Base-by-base conservation (phyloP, 2,888 invertebrate genomes). In the Dasypogon diadema region DNA sequence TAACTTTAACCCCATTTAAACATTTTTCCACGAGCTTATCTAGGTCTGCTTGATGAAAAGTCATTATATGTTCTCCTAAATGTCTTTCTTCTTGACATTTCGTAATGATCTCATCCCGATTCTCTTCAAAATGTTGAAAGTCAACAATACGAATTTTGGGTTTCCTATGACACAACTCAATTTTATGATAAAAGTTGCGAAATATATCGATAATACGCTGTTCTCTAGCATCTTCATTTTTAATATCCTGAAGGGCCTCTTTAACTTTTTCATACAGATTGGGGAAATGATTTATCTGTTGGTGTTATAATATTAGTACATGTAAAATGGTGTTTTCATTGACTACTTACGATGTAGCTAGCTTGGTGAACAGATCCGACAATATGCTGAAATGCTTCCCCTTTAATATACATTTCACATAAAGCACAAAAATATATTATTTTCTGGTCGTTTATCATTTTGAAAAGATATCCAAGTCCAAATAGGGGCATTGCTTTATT, bases 181-280 rank as follows among this genome's bases (percentile, higher is more conserved):
- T 78, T 74, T 78, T 78, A 42, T 77, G 76, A 34, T 78, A 78
- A 2, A 78, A 63, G 73, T 76, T 73, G n/a, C 78, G 76, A 34
- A 78, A 78, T 10, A 78, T 73, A 65, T 75, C 75, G 1, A 76
- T 74, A 16, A 76, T 56, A 16, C 56, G 55, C 26, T 48, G 58
- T 21, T 72, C 70, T 12, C 37, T 30, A 14, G 56, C 58, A 46
- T 46, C 18, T 34, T 24, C 26, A 18, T 56, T 56, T 46, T 14
- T 18, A 48, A 46, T 73, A 14, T 18, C 46, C 24, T 73, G 21
- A 16, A 73, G 46, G 42, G 10, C 37, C 42, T 37, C 42, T 12
- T 54, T 24, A 10, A 73, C 75, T 58, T 75, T 75, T 42, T 75
- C 77, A 48, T 77, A 78, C 26, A 76, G 42, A 58, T 30, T 30